A percentile compares a stretch with the other conserved stretches of the same genome.
These are phyloP conservation scores for Morpho achilles DNA, from an alignment of 2,888 invertebrate genomes.

Conservation along the genomic window DNA sequence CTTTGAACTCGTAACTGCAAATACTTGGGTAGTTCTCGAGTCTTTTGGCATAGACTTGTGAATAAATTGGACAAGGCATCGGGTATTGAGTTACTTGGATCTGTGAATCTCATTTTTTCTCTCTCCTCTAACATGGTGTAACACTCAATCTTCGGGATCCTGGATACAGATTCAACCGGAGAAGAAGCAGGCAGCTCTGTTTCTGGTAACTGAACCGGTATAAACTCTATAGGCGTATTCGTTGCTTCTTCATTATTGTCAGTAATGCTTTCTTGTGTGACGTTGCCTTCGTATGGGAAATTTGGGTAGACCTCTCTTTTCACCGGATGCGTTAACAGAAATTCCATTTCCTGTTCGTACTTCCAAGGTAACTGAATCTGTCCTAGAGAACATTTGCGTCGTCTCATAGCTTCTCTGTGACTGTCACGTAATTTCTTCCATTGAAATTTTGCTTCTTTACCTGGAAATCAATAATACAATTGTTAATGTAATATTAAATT, in stretches of 20 bases:
- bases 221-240: not conserved
- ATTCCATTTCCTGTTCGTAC: constrained; percentile 29
- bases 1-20: constrained; percentile 38
- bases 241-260: not conserved
- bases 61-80: constrained; percentile 35
- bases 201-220: not conserved
- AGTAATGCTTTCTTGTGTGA: not conserved
- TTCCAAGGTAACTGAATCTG: constrained; percentile 29
- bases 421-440: constrained; percentile 33
- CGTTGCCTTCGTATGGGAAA: not conserved
- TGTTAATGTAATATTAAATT: not conserved
- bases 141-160: not conserved
- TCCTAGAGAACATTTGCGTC: constrained; percentile 25
- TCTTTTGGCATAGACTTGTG: constrained; percentile 37
- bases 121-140: not conserved
- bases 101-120: constrained; percentile 2
- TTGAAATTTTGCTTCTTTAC: constrained; percentile 30
- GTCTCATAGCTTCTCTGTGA: constrained; percentile 30
- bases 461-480: constrained; percentile 17
- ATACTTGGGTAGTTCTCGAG: constrained; percentile 34
- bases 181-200: not conserved
- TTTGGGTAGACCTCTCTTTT: constrained; percentile 18
- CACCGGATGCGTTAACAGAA: constrained; percentile 22
- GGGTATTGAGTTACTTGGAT: not conserved
- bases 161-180: not conserved